Evolutionary conservation across 2,797 vertebrate genomes (phyloP).

Genomic region (Selene dorsalis): DNA sequence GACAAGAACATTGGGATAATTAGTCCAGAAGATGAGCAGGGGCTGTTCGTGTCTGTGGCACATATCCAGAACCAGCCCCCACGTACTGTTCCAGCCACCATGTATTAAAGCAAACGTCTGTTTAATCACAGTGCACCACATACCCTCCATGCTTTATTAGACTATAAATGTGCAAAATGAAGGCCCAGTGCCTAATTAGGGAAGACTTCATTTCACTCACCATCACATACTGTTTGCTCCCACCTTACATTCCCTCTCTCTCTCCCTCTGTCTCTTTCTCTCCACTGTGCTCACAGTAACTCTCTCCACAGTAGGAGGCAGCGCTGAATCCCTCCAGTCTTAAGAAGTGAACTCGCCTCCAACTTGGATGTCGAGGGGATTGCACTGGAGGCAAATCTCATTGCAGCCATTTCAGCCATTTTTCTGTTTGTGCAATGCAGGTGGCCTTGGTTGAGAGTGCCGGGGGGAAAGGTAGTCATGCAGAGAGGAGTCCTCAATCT

Average conservation of each 20-base stretch:
- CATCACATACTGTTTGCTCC: slow-evolving; percentile 43
- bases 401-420: slow-evolving; percentile 71
- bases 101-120: slow-evolving; percentile 78
- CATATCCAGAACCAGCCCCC: slow-evolving; percentile 63
- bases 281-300: slow-evolving; percentile 39
- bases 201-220: slow-evolving; percentile 69
- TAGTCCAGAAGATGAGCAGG: slow-evolving; percentile 73
- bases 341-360: slow-evolving; percentile 71
- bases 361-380: slow-evolving; percentile 66
- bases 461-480: slow-evolving; percentile 45
- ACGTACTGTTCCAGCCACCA: slow-evolving; percentile 62
- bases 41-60: slow-evolving; percentile 63
- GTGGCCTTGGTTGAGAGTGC: slow-evolving; percentile 59
- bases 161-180: slow-evolving; percentile 76
- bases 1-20: slow-evolving; percentile 75
- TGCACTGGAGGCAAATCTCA: slow-evolving; percentile 71
- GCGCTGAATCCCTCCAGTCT: slow-evolving; percentile 52
- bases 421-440: slow-evolving; percentile 63
- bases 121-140: slow-evolving; percentile 71
- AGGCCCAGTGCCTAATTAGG: slow-evolving; percentile 75
- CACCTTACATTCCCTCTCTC: slow-evolving; percentile 34
- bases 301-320: slow-evolving; percentile 57
- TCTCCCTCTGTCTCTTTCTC: slow-evolving; percentile 22
- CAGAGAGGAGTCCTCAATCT: slow-evolving; percentile 67
- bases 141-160: slow-evolving; percentile 76